Evolutionary conservation across 2,888 invertebrate species (phyloP).

Genomic region (Heteromyza rotundicornis): DNA sequence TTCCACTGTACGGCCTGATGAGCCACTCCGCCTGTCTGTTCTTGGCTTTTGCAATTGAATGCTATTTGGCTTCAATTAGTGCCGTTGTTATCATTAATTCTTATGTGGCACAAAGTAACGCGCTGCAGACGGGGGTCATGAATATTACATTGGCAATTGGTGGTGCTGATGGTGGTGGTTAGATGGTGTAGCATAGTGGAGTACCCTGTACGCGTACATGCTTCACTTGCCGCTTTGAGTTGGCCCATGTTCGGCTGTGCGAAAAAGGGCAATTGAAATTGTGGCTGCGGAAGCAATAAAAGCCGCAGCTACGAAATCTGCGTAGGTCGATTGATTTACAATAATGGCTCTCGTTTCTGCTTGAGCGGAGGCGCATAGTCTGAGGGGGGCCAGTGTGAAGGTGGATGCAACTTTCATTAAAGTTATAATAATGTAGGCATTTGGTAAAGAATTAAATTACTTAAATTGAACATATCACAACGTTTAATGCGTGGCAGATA

Average conservation of each 20-base stretch:
- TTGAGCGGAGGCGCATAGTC: conserved; percentile 40
- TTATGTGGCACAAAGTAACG: conserved; percentile 17
- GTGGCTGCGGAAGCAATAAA: conserved; percentile 34
- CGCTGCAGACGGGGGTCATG: neutral
- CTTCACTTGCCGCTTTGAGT: neutral
- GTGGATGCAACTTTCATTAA: too few relatives aligned
- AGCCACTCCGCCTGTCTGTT: neutral
- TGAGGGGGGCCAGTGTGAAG: conserved; percentile 49
- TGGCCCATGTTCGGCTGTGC: neutral
- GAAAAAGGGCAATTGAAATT: conserved; percentile 32
- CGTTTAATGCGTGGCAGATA: too few relatives aligned
- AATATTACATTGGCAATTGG: neutral
- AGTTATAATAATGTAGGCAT: too few relatives aligned
- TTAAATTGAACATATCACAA: too few relatives aligned
- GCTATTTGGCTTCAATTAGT: conserved; percentile 55
- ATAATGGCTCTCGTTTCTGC: conserved; percentile 43
- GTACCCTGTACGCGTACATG: neutral
- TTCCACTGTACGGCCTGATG: neutral
- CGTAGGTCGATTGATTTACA: conserved; percentile 48
- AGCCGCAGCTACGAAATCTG: conserved; percentile 32
- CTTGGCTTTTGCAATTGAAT: conserved; percentile 24
- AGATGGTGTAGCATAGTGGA: neutral
- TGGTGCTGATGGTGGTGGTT: neutral
- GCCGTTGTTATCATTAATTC: conserved; percentile 34
- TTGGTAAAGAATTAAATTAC: too few relatives aligned